Evolutionary conservation across 2,797 vertebrate species (phyloP).

Genomic region (Lithobates sylvaticus): DNA sequence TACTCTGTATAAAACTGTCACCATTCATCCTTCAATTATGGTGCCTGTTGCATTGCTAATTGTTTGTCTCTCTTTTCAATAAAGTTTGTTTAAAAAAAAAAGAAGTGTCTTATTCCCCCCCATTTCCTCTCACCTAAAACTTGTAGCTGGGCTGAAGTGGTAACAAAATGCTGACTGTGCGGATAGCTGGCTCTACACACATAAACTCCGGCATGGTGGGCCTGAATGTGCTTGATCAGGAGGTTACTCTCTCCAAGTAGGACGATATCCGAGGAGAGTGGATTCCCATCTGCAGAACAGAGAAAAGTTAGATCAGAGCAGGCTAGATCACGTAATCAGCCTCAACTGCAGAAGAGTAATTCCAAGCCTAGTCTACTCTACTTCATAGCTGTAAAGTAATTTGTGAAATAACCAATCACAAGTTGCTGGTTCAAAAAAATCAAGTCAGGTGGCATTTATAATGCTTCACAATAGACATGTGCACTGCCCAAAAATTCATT

Average conservation of each 20-base stretch:
- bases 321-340: background rate
- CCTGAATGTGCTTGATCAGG: conserved; percentile 87
- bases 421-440: too few species aligned
- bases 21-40: too few species aligned
- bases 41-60: too few species aligned
- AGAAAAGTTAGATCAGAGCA: accelerated
- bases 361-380: background rate
- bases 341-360: background rate
- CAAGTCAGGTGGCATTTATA: too few species aligned
- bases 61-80: too few species aligned
- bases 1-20: too few species aligned
- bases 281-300: conserved; percentile 85
- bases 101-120: too few species aligned
- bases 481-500: too few species aligned
- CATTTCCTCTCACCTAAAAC: conserved; percentile 83
- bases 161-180: conserved; percentile 90
- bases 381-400: background rate
- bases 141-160: conserved; percentile 87
- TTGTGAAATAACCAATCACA: too few species aligned
- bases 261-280: conserved; percentile 91
- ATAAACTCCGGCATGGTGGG: conserved; percentile 90
- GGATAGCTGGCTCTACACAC: conserved; percentile 96
- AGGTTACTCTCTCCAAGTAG: conserved; percentile 91
- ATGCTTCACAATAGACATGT: too few species aligned
- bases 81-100: too few species aligned